A percentile compares a stretch with the other conserved stretches of the same genome.
phyloP scores from a whole-genome alignment of 2,113 vertebrate genomes.

The Seriola dumerili region DNA sequence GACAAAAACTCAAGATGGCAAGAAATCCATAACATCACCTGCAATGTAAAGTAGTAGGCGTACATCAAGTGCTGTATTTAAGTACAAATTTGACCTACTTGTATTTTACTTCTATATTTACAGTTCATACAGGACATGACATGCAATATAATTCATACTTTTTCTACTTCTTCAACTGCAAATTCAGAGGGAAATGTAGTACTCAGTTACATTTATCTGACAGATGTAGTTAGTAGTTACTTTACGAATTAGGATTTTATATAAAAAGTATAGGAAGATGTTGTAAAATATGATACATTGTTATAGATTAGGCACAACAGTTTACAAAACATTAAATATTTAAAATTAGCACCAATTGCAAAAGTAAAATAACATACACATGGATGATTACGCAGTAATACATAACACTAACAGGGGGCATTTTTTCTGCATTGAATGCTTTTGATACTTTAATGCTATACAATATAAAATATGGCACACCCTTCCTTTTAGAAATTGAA shows the following conservation, averaged over 20 bases:
- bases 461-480: background rate
- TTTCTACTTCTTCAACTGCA: too few species aligned
- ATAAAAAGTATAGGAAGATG: background rate
- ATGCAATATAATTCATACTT: background rate
- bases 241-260: background rate
- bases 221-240: too few species aligned
- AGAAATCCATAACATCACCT: background rate
- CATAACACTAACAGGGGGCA: background rate
- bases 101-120: background rate
- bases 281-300: background rate
- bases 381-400: background rate
- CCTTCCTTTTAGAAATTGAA: background rate
- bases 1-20: slow-evolving; percentile 32
- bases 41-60: background rate
- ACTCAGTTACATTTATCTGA: background rate
- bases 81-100: background rate
- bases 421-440: background rate
- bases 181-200: background rate
- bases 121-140: background rate
- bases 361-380: background rate
- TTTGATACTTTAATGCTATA: background rate
- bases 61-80: background rate
- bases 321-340: background rate
- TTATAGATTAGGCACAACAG: too few species aligned
- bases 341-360: background rate